phyloP scores from a whole-genome alignment of 1,140 invertebrate genomes.

The Pissodes strobi region DNA sequence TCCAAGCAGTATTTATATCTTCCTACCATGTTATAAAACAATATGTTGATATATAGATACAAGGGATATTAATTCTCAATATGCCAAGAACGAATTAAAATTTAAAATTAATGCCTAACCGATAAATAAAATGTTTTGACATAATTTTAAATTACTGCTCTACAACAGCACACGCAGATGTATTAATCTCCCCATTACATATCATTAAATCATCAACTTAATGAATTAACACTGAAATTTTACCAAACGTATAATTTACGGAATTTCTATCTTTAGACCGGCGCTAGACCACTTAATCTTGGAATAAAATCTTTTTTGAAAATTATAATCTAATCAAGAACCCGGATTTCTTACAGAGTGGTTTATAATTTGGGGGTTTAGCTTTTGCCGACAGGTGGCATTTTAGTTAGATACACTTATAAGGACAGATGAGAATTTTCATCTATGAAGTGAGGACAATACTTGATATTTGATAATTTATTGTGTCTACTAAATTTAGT shows the following conservation, averaged over 20 bases:
- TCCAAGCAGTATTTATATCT: too few relatives aligned
- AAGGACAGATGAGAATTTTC: too few relatives aligned
- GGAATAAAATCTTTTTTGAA: slow-evolving; percentile 2
- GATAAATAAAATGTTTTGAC: too few relatives aligned
- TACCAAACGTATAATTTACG: background rate
- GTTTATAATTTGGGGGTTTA: background rate
- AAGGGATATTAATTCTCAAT: too few relatives aligned
- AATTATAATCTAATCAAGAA: background rate
- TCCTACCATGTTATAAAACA: too few relatives aligned
- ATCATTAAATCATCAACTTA: slow-evolving; percentile 5
- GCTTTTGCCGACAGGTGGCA: background rate
- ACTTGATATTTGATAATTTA: too few relatives aligned
- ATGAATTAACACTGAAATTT: slow-evolving; percentile 5
- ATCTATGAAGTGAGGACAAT: too few relatives aligned
- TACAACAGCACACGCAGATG: background rate
- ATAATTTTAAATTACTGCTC: background rate
- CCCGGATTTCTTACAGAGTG: background rate
- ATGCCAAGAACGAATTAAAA: too few relatives aligned
- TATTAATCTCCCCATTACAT: background rate
- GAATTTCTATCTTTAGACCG: background rate
- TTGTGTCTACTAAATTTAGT: too few relatives aligned
- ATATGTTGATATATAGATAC: too few relatives aligned
- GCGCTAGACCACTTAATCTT: background rate
- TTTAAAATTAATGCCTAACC: too few relatives aligned
- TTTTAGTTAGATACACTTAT: background rate